A percentile compares a stretch with the other conserved stretches of the same genome.
phyloP scores from a whole-genome alignment of 2,888 invertebrate species.

The Fragum sueziense region DNA sequence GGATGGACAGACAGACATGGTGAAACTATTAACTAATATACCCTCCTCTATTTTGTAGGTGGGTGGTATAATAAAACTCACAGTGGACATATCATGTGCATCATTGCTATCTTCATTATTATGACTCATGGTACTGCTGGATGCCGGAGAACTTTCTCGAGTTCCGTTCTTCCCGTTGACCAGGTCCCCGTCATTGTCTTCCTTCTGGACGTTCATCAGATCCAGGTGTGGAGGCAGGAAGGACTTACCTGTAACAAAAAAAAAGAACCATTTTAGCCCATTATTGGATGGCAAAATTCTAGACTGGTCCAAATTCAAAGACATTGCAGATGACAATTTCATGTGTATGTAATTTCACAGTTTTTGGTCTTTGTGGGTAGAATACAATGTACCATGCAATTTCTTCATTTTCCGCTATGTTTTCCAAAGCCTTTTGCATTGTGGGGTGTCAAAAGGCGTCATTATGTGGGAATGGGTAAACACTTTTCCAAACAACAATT shows the following conservation, averaged over 20 bases:
- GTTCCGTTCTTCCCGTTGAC: conserved; percentile 57
- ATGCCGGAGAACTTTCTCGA: conserved; percentile 75
- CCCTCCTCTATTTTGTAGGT: too few species aligned
- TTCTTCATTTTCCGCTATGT: neutral
- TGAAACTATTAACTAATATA: too few species aligned
- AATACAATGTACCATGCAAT: neutral
- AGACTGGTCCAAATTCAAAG: too few species aligned
- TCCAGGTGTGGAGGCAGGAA: conserved; percentile 89
- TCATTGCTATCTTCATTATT: conserved; percentile 68
- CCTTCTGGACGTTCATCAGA: conserved; percentile 83
- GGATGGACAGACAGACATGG: too few species aligned
- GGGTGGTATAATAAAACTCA: too few species aligned
- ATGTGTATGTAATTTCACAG: too few species aligned
- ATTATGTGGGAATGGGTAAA: too few species aligned
- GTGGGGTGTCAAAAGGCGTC: too few species aligned
- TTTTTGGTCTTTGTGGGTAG: too few species aligned
- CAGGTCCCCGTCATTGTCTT: conserved; percentile 46
- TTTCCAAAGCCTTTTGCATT: neutral
- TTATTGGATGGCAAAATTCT: too few species aligned
- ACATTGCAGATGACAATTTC: too few species aligned
- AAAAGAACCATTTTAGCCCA: too few species aligned
- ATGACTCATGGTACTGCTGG: conserved; percentile 72
- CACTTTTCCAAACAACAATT: neutral
- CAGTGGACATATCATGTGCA: conserved; percentile 36
- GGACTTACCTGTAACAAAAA: conserved; percentile 87